Conservation (phyloP, 2,113 vertebrate species). For the Lepus americanus region DNA sequence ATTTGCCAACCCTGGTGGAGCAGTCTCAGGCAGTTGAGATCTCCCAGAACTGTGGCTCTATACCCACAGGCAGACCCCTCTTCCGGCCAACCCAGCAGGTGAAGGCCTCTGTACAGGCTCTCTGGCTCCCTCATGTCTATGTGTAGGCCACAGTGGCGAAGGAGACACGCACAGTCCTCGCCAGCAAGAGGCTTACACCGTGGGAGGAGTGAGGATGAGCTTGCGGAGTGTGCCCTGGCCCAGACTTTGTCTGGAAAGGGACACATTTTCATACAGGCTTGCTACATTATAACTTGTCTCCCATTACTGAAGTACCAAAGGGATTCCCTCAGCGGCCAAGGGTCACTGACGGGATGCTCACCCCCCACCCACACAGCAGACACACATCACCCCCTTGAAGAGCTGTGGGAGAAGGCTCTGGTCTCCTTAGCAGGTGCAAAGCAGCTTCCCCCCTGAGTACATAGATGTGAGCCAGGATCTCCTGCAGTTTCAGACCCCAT, state of each 20-base stretch:
- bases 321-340: not conserved
- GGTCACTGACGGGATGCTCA: not conserved
- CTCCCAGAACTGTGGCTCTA: not conserved
- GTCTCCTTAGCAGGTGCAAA: not conserved
- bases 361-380: not conserved
- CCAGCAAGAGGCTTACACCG: not conserved
- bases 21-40: not conserved
- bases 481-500: accelerated
- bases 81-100: too few species aligned
- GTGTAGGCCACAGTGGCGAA: too few species aligned
- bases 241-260: not conserved
- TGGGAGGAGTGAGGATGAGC: not conserved
- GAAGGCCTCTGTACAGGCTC: accelerated
- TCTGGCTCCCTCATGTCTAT: too few species aligned
- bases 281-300: not conserved
- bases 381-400: not conserved
- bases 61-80: too few species aligned
- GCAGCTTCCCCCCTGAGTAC: not conserved
- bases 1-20: not conserved
- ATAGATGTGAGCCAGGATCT: not conserved
- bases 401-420: not conserved
- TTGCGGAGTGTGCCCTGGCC: not conserved
- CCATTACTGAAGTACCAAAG: not conserved
- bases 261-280: not conserved
- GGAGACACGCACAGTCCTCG: not conserved